Percentiles rank a stretch among this genome's conserved stretches.
Conservation (phyloP, 2,113 vertebrate genomes). For the Eidolon helvum region DNA sequence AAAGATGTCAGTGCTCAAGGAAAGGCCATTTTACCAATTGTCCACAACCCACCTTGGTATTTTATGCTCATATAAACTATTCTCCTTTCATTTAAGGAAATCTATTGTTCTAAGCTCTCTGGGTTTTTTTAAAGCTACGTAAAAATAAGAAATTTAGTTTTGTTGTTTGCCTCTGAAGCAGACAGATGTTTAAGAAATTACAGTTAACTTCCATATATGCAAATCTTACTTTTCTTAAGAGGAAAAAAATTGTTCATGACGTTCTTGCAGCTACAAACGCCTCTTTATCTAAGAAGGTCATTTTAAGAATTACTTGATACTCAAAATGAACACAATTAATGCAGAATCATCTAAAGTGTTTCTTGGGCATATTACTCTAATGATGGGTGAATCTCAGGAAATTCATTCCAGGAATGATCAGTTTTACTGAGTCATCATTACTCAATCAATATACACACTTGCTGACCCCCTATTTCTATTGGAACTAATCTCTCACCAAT, state of each 20-base stretch:
- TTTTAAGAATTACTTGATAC: conserved; percentile 39
- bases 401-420: neutral
- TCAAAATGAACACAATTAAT: conserved; percentile 40
- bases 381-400: conserved; percentile 2
- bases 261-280: conserved; percentile 8
- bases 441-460: neutral
- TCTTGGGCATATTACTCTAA: conserved; percentile 25
- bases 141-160: conserved; percentile 46
- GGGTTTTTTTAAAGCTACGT: neutral
- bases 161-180: neutral
- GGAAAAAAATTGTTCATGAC: conserved; percentile 21
- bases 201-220: neutral
- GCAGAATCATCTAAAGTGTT: conserved; percentile 1
- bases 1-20: neutral
- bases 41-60: neutral
- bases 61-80: neutral
- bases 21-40: neutral
- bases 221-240: conserved; percentile 21
- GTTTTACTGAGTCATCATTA: conserved; percentile 10
- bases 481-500: conserved; percentile 11
- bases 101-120: neutral
- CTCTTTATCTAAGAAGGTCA: conserved; percentile 29
- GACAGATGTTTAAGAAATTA: conserved; percentile 42
- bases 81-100: neutral
- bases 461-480: neutral